phyloP scores from a whole-genome alignment of 2,888 invertebrate genomes.

The Microctonus aethiopoides region DNA sequence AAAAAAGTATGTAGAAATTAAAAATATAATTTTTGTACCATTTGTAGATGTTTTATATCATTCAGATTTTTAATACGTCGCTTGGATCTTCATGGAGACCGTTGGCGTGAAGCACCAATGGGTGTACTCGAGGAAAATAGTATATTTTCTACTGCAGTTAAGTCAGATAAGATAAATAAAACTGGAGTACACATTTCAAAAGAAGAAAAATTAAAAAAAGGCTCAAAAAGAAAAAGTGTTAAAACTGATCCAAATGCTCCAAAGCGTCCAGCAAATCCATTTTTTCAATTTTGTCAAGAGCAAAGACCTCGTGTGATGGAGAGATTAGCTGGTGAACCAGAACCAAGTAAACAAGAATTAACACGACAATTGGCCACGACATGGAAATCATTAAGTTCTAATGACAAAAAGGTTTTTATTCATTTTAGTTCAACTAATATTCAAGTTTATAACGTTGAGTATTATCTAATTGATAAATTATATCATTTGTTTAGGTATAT shows the following conservation, averaged over 20 bases:
- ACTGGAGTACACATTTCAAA: constrained; percentile 45
- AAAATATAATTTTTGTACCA: constrained; percentile 37
- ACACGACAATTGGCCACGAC: constrained; percentile 79
- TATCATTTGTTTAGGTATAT: constrained; percentile 73
- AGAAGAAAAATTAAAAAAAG: constrained; percentile 68
- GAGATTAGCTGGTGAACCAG: constrained; percentile 74
- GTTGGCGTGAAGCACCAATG: constrained; percentile 74
- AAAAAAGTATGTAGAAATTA: constrained; percentile 67
- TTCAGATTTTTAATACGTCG: constrained; percentile 74
- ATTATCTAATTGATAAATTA: constrained; percentile 1
- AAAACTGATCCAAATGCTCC: constrained; percentile 81
- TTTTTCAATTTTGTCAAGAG: constrained; percentile 84
- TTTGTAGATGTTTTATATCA: constrained; percentile 43
- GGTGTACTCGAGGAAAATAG: constrained; percentile 68
- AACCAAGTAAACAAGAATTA: constrained; percentile 80
- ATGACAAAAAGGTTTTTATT: constrained; percentile 75
- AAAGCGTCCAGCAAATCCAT: constrained; percentile 83
- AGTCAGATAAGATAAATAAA: constrained; percentile 59
- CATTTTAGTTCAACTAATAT: background rate
- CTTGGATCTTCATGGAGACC: constrained; percentile 77
- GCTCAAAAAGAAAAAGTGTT: constrained; percentile 71
- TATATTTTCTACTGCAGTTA: constrained; percentile 57
- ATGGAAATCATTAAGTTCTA: constrained; percentile 77
- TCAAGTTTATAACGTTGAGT: background rate
- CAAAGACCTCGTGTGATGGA: constrained; percentile 80